Evolutionary conservation across 2,888 invertebrate genomes (phyloP).

Genomic region (Ophraella communa): DNA sequence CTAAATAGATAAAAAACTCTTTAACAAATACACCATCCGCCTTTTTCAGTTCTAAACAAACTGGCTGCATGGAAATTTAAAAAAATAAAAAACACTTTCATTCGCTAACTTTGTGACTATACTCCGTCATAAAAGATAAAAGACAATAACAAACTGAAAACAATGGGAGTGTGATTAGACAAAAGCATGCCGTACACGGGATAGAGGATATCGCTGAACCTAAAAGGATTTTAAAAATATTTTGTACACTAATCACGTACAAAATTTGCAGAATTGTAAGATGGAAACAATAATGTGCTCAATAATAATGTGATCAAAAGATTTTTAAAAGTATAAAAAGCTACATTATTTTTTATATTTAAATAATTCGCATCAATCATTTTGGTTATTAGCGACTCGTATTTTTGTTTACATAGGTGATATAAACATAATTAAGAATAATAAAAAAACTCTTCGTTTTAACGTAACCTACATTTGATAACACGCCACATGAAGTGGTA

Average conservation of each 20-base stretch:
- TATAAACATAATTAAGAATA: no score
- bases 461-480: no score
- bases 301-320: no score
- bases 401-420: no score
- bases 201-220: slow-evolving; percentile 23
- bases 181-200: slow-evolving; percentile 15
- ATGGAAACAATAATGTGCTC: no score
- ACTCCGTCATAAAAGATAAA: not conserved
- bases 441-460: no score
- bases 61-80: not conserved
- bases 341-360: no score
- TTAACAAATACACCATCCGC: not conserved
- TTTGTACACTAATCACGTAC: slow-evolving; percentile 14
- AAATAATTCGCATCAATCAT: no score
- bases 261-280: not conserved
- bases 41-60: not conserved
- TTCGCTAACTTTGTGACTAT: not conserved
- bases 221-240: slow-evolving; percentile 14
- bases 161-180: slow-evolving; percentile 20
- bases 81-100: not conserved
- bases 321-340: no score
- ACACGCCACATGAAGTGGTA: no score
- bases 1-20: no score
- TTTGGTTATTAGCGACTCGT: no score
- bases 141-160: slow-evolving; percentile 21